Evolutionary conservation across 1,140 invertebrate genomes (phyloP), one percentile per base, ranked within the genome.

Genomic region (Halictus rubicundus): DNA sequence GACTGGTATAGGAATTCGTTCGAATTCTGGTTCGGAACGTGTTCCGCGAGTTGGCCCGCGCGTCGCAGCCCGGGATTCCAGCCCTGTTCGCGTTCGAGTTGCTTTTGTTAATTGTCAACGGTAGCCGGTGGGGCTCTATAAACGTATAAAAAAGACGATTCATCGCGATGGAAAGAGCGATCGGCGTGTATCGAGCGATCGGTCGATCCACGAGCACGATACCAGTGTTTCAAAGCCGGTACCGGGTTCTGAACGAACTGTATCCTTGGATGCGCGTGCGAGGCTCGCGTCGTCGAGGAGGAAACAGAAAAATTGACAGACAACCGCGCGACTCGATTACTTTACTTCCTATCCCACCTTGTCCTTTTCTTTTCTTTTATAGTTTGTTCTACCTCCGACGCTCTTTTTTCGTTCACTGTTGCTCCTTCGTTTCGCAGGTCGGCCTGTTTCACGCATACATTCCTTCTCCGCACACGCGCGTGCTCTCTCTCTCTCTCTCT

Each of bases 91-190:
- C 60, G 25, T 63, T 21, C 27, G 19, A 37, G 21, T 57, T 57
- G 27, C 12, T 57, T 57, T 57, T 9, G 60, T 37, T 37, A 21
- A 32, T 63, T 37, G 19, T 63, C 1, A 12, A 78, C 49, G 74
- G 42, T 14, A 46, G 42, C 42, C 42, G 9, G 14, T 2, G 10
- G 42, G 42, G 54, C 23, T 70, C 27, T 85, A 85, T 85, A 85
- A 85, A 85, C 52, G 57, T 85, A 84, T 84, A 85, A 85, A 84
- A 84, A 82, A 68, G 60, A 82, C 77, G 72, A 78, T 59, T 79
- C 21, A 46, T n/a, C 49, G n/a, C 54, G 75, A 52, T n/a, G 23
- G 32, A 84, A 81, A 80, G 23, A 83, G 59, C 65, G 39, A 77
- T 52, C 16, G n/a, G 73, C n/a, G 10, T 71, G 42, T 16, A 54